These are phyloP conservation scores for Hypotaenidia okinawae DNA, from an alignment of 2,797 vertebrate genomes.

Conservation along the genomic window DNA sequence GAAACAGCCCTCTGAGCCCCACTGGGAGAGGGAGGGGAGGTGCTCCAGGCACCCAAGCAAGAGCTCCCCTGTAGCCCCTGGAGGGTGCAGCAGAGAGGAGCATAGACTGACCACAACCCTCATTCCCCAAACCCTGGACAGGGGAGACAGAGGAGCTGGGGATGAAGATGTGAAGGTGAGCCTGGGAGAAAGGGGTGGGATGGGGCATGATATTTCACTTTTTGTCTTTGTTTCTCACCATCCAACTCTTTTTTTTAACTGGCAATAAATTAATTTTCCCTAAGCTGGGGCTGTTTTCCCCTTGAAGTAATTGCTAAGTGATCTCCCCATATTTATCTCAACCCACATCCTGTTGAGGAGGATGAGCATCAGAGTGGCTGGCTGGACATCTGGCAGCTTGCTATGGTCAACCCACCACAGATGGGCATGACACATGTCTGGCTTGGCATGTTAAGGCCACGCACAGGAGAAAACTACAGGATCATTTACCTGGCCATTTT, in stretches of 20 bases:
- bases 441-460: neutral
- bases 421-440: neutral
- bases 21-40: neutral
- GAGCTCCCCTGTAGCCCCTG: neutral
- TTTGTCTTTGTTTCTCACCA: neutral
- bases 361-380: fast-evolving
- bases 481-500: neutral
- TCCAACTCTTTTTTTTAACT: neutral
- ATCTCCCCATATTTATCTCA: neutral
- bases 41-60: fast-evolving
- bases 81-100: neutral
- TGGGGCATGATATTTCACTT: neutral
- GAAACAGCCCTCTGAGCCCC: neutral
- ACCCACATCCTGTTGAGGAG: neutral
- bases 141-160: neutral
- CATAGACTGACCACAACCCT: neutral
- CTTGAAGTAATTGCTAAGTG: fast-evolving
- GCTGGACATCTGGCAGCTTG: neutral
- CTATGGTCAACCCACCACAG: neutral
- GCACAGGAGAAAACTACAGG: neutral
- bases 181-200: neutral
- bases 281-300: neutral
- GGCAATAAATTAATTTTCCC: neutral
- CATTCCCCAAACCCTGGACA: neutral
- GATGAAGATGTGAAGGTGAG: neutral